A percentile compares a stretch with the other conserved stretches of the same genome.
Conservation (phyloP, 2,113 vertebrate genomes). For the Chlamydotis undulata region DNA sequence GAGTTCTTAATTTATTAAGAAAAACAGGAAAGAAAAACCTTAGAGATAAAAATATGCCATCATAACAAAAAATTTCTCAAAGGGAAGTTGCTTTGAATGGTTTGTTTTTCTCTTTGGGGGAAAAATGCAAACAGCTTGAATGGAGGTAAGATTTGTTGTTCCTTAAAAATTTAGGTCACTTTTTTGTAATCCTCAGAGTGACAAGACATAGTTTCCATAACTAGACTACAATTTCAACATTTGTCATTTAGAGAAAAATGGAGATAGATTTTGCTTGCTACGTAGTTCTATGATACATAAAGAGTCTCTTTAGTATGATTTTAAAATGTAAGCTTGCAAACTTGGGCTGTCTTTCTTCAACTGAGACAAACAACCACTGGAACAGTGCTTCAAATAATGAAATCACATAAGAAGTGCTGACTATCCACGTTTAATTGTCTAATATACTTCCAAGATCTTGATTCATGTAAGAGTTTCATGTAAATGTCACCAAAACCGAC, state of each 20-base stretch:
- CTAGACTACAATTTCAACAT: not conserved
- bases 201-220: not conserved
- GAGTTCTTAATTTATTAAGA: not conserved
- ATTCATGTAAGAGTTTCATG: not conserved
- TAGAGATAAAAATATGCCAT: not conserved
- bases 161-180: not conserved
- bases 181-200: not conserved
- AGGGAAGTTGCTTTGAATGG: not conserved
- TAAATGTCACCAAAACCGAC: not conserved
- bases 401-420: not conserved
- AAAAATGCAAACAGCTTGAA: not conserved
- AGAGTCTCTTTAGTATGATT: not conserved
- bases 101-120: not conserved
- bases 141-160: not conserved
- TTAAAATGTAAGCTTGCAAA: not conserved
- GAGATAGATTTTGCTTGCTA: not conserved
- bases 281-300: not conserved
- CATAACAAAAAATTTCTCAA: not conserved
- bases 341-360: not conserved
- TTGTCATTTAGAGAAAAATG: not conserved
- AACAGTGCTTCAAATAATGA: not conserved
- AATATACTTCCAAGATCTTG: not conserved
- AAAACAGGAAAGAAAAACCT: not conserved
- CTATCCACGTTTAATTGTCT: not conserved
- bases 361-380: not conserved